These are phyloP conservation scores for Leptodirus hochenwartii DNA, from an alignment of 2,888 invertebrate genomes.

Conservation along the genomic window DNA sequence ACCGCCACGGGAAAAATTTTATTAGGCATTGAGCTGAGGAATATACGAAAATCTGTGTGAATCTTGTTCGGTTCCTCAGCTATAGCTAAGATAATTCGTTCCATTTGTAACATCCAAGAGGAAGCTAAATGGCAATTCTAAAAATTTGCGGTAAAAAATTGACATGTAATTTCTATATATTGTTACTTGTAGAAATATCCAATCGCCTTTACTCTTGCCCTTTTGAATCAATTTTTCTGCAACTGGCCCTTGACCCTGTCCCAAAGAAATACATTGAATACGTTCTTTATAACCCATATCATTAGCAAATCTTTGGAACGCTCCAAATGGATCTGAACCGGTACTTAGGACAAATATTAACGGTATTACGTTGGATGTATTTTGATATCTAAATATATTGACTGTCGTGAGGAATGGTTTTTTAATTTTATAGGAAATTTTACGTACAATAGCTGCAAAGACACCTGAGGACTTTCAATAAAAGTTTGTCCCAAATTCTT, in stretches of 20 bases:
- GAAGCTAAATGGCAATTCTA: conserved; percentile 87
- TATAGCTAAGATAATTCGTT: conserved; percentile 56
- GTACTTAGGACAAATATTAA: conserved; percentile 74
- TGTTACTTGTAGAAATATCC: conserved; percentile 71
- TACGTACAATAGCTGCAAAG: conserved; percentile 42
- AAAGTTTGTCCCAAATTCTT: conserved; percentile 58
- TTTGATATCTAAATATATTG: conserved; percentile 38
- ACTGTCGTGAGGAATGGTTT: conserved; percentile 1
- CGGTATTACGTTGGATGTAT: conserved; percentile 54
- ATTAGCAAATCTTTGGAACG: conserved; percentile 62
- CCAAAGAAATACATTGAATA: conserved; percentile 69
- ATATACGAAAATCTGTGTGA: conserved; percentile 61
- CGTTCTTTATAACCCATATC: conserved; percentile 53
- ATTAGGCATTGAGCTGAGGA: conserved; percentile 80
- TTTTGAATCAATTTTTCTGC: conserved; percentile 63
- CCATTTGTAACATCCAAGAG: conserved; percentile 80
- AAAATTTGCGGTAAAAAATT: too few relatives aligned
- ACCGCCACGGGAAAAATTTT: conserved; percentile 76
- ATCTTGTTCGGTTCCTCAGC: conserved; percentile 44
- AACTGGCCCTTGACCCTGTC: conserved; percentile 78
- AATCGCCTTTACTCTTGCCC: conserved; percentile 57
- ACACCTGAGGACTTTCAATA: conserved; percentile 64
- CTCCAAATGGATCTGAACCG: conserved; percentile 75
- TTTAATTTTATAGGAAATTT: neutral
- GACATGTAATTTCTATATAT: conserved; percentile 1